phyloP scores from a whole-genome alignment of 2,888 invertebrate species.

The Steromphala cineraria region DNA sequence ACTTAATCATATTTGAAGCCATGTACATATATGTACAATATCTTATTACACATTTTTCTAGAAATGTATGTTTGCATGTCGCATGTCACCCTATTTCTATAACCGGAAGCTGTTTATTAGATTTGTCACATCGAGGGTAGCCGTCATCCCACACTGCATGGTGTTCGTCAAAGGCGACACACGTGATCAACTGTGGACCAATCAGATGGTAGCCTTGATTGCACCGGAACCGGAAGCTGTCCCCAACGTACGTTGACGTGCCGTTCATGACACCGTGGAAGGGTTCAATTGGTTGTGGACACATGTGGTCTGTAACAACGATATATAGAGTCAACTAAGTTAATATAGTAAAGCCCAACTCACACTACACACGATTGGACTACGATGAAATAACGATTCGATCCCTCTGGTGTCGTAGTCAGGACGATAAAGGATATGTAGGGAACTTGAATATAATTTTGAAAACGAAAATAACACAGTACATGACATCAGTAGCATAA shows the following conservation, averaged over 20 bases:
- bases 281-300: conserved; percentile 37
- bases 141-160: not conserved
- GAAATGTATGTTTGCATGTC: not conserved
- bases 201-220: conserved; percentile 46
- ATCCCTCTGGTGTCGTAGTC: no score
- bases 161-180: conserved; percentile 36
- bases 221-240: conserved; percentile 45
- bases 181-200: conserved; percentile 46
- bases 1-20: no score
- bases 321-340: no score
- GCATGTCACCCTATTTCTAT: not conserved
- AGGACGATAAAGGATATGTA: no score
- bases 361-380: no score
- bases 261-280: conserved; percentile 41
- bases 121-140: not conserved
- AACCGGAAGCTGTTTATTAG: not conserved
- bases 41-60: no score
- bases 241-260: conserved; percentile 46
- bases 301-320: conserved; percentile 45
- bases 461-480: no score
- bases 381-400: no score
- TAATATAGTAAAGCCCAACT: no score
- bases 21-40: no score
- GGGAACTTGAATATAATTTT: no score
- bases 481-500: no score